phyloP scores from a whole-genome alignment of 2,113 vertebrate species.

The Hydrochoerus hydrochaeris region DNA sequence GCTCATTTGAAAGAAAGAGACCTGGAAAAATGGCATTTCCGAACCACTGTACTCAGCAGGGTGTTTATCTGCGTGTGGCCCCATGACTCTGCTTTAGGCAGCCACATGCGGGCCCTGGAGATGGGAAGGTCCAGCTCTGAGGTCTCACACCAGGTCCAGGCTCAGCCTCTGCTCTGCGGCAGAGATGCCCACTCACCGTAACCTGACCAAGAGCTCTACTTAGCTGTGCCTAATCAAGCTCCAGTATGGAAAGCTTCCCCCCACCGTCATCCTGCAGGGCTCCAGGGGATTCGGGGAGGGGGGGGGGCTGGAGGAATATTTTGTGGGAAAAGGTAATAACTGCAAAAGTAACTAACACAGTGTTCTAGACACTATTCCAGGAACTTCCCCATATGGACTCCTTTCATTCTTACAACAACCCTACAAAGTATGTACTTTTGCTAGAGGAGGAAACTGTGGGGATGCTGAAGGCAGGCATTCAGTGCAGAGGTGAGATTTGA shows the following conservation, averaged over 20 bases:
- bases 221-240: not conserved
- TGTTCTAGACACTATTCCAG: not conserved
- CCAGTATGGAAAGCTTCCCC: not conserved
- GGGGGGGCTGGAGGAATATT: not conserved
- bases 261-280: not conserved
- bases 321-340: not conserved
- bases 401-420: too few species aligned
- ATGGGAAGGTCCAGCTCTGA: not conserved
- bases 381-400: not conserved
- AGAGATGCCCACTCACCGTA: not conserved
- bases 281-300: not conserved
- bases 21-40: not conserved
- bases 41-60: accelerated
- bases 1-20: conserved; percentile 31
- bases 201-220: not conserved
- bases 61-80: not conserved
- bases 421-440: not conserved
- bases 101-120: accelerated
- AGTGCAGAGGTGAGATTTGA: not conserved
- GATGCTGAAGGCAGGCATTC: not conserved
- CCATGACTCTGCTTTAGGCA: accelerated
- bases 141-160: not conserved
- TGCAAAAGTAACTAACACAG: not conserved
- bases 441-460: not conserved
- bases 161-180: accelerated